phyloP scores from a whole-genome alignment of 2,888 invertebrate genomes.

The Antitype chi region DNA sequence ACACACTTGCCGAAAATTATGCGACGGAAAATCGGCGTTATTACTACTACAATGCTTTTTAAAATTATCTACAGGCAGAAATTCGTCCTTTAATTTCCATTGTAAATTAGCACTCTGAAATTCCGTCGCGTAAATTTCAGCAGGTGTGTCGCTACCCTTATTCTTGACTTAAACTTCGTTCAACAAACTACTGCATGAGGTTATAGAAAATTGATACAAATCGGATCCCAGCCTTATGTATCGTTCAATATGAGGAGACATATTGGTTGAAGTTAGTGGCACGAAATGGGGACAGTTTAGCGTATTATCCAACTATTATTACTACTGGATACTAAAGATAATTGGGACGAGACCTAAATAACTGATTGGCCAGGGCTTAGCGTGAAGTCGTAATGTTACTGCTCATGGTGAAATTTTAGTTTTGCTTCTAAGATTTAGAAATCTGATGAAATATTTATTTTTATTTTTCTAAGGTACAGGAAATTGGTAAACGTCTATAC shows the following conservation, averaged over 20 bases:
- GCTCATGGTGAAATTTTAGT: slow-evolving; percentile 11
- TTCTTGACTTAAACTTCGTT: not conserved
- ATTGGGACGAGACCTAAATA: slow-evolving; percentile 13
- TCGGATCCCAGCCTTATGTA: slow-evolving; percentile 9
- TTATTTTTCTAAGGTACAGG: not conserved
- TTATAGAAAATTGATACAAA: not conserved
- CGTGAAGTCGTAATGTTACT: not conserved
- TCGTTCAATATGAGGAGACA: slow-evolving; percentile 15
- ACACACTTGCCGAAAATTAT: not conserved
- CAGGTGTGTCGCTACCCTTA: slow-evolving; percentile 4
- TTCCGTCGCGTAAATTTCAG: not conserved
- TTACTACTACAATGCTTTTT: slow-evolving; percentile 5
- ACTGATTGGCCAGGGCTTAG: not conserved
- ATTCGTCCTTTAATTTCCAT: slow-evolving; percentile 8
- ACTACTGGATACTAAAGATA: slow-evolving; percentile 11
- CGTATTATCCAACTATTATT: slow-evolving; percentile 26
- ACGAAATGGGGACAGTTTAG: slow-evolving; percentile 26
- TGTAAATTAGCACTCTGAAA: not conserved
- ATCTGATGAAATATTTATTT: not conserved
- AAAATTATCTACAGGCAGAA: not conserved
- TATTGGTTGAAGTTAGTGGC: not conserved
- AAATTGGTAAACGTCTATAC: not conserved
- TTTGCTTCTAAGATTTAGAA: slow-evolving; percentile 1
- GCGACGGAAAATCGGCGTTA: not conserved
- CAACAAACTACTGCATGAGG: not conserved